Base-by-base conservation (phyloP, 2,113 vertebrate species). In the Campylomormyrus numenius region DNA sequence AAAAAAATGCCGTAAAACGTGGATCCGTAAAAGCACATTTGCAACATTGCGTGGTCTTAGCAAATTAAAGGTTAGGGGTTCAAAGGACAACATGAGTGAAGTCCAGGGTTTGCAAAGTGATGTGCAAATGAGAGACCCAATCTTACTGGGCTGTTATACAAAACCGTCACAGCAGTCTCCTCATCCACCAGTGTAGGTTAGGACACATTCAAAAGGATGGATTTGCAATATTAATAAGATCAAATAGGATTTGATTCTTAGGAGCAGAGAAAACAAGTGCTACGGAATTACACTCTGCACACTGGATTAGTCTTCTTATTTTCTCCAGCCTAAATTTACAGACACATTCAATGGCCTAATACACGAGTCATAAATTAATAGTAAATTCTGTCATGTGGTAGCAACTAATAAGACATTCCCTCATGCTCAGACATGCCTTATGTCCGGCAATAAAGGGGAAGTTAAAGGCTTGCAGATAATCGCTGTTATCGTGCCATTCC, bases 1-100 rank as follows among this genome's bases (percentile, higher is more conserved):
- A 91, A 91, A 92, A 92, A 42, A 42, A 42, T 42, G 93, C 94
- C 77, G 91, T 94, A 90, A 92, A 90, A 92, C 89, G 89, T 91
- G 92, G 15, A 52, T 91, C 93, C 88, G 88, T 77, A 90, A 49
- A 91, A 90, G 89, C 89, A 84, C 85, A 88, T 90, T 92, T 70
- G 24, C 87, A 88, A 88, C 89, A 62, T 46, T 87, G 85, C 86
- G n/a, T 46, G 62, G 74, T 91, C 89, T 90, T 89, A 90, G 83
- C 62, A 92, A 90, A 90, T 92, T 91, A 92, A 90, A 91, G 87
- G 90, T 88, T 90, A 70, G 53, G 19, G 53, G 53, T 42, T 62
- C 53, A 2, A n/a, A 31, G 21, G 87, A 46, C 17, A 21, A 45
- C 19, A 10, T 0, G 8, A 17, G 35, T 53, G 5, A 21, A 56